These are phyloP conservation scores for Malurus leucopterus DNA, from an alignment of 2,797 vertebrate genomes.

Conservation along the genomic window DNA sequence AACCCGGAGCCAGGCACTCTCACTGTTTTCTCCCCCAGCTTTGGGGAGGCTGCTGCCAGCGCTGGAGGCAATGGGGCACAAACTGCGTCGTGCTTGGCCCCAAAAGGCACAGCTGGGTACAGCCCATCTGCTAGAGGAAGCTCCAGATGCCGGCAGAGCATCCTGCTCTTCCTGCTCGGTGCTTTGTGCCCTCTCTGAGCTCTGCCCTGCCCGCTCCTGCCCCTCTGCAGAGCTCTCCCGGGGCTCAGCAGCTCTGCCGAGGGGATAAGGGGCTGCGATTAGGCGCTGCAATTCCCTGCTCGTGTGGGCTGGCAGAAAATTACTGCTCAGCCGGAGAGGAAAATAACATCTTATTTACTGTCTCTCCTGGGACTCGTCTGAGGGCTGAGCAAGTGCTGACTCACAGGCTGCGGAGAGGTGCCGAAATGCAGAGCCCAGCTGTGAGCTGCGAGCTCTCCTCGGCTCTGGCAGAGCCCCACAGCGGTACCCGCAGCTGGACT, in stretches of 20 bases:
- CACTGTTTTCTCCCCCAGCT: not conserved
- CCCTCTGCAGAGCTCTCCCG: not conserved
- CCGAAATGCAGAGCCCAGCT: not conserved
- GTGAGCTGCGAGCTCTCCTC: accelerated
- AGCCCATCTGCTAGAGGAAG: not conserved
- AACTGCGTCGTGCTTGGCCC: not conserved
- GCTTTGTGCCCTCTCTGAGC: not conserved
- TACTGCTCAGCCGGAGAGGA: constrained; percentile 23
- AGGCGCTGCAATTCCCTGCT: not conserved
- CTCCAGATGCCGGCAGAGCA: not conserved
- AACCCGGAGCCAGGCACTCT: not conserved
- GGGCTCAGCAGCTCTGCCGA: not conserved
- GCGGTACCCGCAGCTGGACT: accelerated
- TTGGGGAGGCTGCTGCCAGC: not conserved
- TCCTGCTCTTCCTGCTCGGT: not conserved
- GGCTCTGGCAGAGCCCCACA: not conserved
- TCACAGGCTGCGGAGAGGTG: not conserved
- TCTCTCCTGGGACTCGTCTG: constrained; percentile 33
- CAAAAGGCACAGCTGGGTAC: not conserved
- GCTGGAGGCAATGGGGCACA: accelerated
- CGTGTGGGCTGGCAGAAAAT: constrained; percentile 37
- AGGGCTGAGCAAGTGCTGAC: constrained; percentile 32
- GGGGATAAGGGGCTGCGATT: not conserved
- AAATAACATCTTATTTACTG: constrained; percentile 44
- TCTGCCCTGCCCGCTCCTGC: not conserved